Base-by-base conservation (phyloP, 1,140 invertebrate genomes). In the Drosophila lacteicornis region DNA sequence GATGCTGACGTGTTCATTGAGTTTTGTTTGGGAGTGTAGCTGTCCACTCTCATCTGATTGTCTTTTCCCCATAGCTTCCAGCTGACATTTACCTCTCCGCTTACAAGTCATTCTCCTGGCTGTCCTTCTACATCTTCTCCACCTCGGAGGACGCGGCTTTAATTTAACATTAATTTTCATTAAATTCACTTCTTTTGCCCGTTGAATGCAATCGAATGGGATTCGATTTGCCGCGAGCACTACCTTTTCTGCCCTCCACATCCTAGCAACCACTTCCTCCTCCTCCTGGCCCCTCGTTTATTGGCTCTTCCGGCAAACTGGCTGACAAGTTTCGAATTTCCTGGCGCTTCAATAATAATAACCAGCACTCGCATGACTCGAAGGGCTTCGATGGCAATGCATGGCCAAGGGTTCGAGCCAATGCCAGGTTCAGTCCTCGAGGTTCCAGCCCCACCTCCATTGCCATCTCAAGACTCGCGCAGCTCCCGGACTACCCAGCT, bases 241-340 rank as follows among this genome's bases (percentile, higher is more conserved):
- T 49, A 55, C 40, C n/a, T 67, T 46, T 36, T 47, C 11, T 9
- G 19, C 17, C 17, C 17, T 33, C 50, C 50, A 38, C 17, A 50
- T 40, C 25, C 42, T 27, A 8, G 17, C 13, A 13, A 4, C 1
- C n/a, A 19, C 17, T 36, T 12, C 8, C 12, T 22, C 11, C 7
- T 68, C 15, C 33, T 11, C 50, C 12, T 17, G n/a, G 17, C 12
- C 11, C 30, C 15, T 58, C 36, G 40, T 25, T 69, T 40, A 69
- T 69, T 65, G 62, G 62, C 47, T 27, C 45, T 57, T 63, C 75
- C 57, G 42, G 42, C 46, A 46, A 55, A 66, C 65, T 83, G 77
- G 74, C 84, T 80, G 79, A 84, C 80, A 88, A 84, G 80, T 90
- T 84, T 90, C 84, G 77, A 88, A 90, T 87, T 87, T 87, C 80